Evolutionary conservation across 2,888 invertebrate genomes (phyloP).

Genomic region (Trachelus iudaicus): DNA sequence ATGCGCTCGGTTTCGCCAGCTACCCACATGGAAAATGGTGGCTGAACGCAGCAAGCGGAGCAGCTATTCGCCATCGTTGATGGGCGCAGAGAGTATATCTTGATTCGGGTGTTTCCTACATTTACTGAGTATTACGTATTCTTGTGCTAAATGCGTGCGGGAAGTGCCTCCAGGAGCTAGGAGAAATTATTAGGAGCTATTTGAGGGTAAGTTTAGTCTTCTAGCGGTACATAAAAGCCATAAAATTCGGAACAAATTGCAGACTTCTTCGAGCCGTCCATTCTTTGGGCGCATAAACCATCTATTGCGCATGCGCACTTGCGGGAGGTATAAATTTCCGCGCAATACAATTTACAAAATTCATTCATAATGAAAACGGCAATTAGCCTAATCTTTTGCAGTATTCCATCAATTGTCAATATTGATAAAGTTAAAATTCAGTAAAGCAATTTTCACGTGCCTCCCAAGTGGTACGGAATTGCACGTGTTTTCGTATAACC

Average conservation of each 20-base stretch:
- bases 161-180: conserved; percentile 24
- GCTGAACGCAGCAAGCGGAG: conserved; percentile 46
- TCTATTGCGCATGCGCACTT: conserved; percentile 50
- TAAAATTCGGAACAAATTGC: conserved; percentile 35
- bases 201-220: conserved; percentile 37
- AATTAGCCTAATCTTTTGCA: too few species aligned
- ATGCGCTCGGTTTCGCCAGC: conserved; percentile 30
- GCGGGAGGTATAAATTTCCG: conserved; percentile 54
- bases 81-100: conserved; percentile 42
- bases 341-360: conserved; percentile 17
- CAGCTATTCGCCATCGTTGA: conserved; percentile 61
- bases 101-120: conserved; percentile 37
- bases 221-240: conserved; percentile 25
- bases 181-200: conserved; percentile 18
- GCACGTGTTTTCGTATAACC: too few species aligned
- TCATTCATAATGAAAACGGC: too few species aligned
- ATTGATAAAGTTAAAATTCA: too few species aligned
- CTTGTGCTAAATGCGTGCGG: conserved; percentile 44
- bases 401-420: background rate
- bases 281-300: conserved; percentile 51
- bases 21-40: conserved; percentile 58
- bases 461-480: too few species aligned
- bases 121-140: conserved; percentile 31
- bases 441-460: too few species aligned
- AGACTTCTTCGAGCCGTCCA: conserved; percentile 46